Percentiles rank a stretch among this genome's conserved stretches.
These are phyloP conservation scores for Dendroctonus ponderosae DNA, from an alignment of 1,140 invertebrate genomes.

Conservation along the genomic window DNA sequence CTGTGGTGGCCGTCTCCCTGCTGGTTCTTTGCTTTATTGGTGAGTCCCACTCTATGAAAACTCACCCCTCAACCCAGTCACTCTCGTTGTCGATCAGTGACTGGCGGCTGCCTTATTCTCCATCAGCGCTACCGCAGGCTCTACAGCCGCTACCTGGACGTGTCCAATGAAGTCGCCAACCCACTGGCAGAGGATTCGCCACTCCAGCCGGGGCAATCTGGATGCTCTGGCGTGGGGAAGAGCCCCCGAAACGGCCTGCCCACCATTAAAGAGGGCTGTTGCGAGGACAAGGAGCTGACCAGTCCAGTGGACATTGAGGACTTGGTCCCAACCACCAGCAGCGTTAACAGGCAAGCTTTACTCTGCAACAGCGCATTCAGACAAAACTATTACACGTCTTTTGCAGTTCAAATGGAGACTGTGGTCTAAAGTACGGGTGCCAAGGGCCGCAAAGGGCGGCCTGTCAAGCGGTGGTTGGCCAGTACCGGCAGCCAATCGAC, in stretches of 20 bases:
- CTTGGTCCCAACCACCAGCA: constrained; percentile 45
- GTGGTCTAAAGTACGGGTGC: constrained; percentile 55
- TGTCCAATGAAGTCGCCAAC: constrained; percentile 46
- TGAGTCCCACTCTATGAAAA: constrained; percentile 46
- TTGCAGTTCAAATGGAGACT: constrained; percentile 10
- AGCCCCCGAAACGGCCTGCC: constrained; percentile 30
- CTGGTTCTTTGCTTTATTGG: constrained; percentile 68
- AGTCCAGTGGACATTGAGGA: constrained; percentile 71
- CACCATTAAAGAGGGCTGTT: constrained; percentile 45
- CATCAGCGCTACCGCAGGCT: constrained; percentile 62
- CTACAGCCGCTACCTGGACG: constrained; percentile 52
- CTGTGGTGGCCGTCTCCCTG: constrained; percentile 63
- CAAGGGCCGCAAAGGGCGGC: constrained; percentile 53
- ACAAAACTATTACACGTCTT: too few species aligned
- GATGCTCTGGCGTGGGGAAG: too few species aligned
- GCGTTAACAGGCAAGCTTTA: constrained; percentile 10
- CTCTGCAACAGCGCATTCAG: neutral
- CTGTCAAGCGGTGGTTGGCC: constrained; percentile 52
- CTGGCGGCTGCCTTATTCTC: constrained; percentile 69
- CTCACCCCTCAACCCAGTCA: neutral
- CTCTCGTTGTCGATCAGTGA: constrained; percentile 56
- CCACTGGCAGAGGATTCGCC: too few species aligned
- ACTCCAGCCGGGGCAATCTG: too few species aligned
- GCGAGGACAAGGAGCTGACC: constrained; percentile 47
- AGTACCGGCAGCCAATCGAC: constrained; percentile 56